Evolutionary conservation across 2,113 vertebrate species (phyloP).

Genomic region (Climacteris rufus): DNA sequence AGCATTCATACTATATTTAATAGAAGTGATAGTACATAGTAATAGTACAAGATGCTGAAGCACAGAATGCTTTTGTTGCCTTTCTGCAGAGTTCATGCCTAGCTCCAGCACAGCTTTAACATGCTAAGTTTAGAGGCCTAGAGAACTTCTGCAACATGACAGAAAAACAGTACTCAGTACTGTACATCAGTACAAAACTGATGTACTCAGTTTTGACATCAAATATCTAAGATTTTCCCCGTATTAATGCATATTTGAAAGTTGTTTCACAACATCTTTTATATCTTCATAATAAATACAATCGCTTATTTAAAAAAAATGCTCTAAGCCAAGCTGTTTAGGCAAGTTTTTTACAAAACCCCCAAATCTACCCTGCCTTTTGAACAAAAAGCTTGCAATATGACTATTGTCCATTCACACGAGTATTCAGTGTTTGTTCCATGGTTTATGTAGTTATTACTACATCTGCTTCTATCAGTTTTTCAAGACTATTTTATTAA

Average conservation of each 20-base stretch:
- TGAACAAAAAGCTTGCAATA: background rate
- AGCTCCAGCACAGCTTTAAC: background rate
- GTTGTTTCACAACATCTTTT: background rate
- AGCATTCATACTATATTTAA: background rate
- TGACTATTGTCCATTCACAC: background rate
- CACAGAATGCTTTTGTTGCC: background rate
- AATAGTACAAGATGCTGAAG: background rate
- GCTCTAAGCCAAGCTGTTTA: background rate
- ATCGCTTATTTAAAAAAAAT: background rate
- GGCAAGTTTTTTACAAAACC: background rate
- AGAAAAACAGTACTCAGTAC: too few species aligned
- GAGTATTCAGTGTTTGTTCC: background rate
- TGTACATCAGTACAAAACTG: rapidly evolving
- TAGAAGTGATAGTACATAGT: background rate
- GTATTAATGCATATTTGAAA: background rate
- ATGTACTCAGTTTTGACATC: background rate
- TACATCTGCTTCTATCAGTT: background rate
- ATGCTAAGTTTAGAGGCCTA: background rate
- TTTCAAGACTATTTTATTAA: background rate
- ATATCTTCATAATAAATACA: background rate
- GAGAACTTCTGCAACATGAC: background rate
- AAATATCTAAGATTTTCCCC: background rate
- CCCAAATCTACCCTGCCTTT: background rate
- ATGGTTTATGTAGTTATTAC: background rate
- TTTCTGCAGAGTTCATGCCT: background rate